Percentiles rank a stretch among this genome's conserved stretches.
These are phyloP conservation scores for Carabus problematicus DNA, from an alignment of 2,888 invertebrate genomes.

Conservation along the genomic window DNA sequence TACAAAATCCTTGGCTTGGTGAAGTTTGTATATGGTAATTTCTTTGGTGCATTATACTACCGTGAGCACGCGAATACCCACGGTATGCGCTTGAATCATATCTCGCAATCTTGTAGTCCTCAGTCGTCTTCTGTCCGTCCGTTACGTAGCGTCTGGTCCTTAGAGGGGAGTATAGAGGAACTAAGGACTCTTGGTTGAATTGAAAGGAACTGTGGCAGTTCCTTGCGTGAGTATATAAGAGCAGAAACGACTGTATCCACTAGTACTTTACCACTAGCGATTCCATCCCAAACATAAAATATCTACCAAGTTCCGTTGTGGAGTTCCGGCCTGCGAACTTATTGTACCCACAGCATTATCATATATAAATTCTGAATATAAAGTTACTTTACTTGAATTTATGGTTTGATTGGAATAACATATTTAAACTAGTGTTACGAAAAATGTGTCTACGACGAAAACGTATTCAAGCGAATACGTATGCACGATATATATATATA, in stretches of 20 bases:
- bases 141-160: constrained; percentile 4
- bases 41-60: constrained; percentile 54
- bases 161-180: neutral
- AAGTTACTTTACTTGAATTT: constrained; percentile 28
- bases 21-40: constrained; percentile 55
- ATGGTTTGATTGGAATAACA: constrained; percentile 40
- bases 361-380: constrained; percentile 39
- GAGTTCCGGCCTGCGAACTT: constrained; percentile 33
- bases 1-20: constrained; percentile 51
- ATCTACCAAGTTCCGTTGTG: constrained; percentile 23
- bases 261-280: neutral
- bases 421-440: constrained; percentile 32
- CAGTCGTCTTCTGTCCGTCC: constrained; percentile 7
- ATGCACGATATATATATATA: no score
- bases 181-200: constrained; percentile 2
- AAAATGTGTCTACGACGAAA: no score
- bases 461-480: no score
- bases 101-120: constrained; percentile 48
- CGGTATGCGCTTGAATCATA: constrained; percentile 52
- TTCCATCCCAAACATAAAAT: constrained; percentile 29
- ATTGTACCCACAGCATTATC: constrained; percentile 39
- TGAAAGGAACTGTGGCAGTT: constrained; percentile 13
- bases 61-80: constrained; percentile 48
- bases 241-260: no score
- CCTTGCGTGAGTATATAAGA: neutral